These are phyloP conservation scores for Octomys mimax DNA, from an alignment of 2,797 vertebrate species.

Conservation along the genomic window DNA sequence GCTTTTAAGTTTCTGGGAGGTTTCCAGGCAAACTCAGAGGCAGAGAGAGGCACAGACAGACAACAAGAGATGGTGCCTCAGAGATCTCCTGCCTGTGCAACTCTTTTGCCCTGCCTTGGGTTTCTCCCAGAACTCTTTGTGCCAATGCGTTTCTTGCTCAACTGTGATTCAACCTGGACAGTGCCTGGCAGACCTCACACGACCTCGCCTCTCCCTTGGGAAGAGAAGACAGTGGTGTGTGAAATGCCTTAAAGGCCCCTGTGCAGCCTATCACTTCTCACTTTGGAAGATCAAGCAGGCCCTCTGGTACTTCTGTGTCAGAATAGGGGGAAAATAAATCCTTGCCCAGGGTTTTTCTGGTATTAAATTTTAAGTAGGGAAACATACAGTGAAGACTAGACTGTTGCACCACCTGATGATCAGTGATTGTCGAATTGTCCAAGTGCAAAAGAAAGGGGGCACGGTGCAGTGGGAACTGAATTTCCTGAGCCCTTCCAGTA, in stretches of 20 bases:
- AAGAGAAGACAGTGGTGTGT: neutral
- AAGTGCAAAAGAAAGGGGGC: neutral
- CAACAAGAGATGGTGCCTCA: neutral
- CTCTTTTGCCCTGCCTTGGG: neutral
- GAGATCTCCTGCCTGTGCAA: neutral
- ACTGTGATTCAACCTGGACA: conserved; percentile 1
- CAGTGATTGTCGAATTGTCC: neutral
- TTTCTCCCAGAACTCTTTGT: neutral
- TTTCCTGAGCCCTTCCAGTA: neutral
- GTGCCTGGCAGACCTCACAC: neutral
- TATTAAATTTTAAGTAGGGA: conserved; percentile 53
- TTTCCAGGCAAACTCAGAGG: conserved; percentile 40
- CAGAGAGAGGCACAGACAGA: neutral
- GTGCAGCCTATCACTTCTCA: neutral
- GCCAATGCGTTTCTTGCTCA: conserved; percentile 26
- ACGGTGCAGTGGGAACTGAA: neutral
- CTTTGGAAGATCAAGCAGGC: neutral
- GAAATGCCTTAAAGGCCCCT: neutral
- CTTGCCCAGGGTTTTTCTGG: neutral
- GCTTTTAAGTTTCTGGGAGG: conserved; percentile 46
- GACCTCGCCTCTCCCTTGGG: neutral
- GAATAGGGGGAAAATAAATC: neutral
- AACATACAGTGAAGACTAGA: neutral
- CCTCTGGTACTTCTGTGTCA: neutral
- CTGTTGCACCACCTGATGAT: neutral